Evolutionary conservation across 2,113 vertebrate genomes (phyloP).

Genomic region (Pholis gunnellus): DNA sequence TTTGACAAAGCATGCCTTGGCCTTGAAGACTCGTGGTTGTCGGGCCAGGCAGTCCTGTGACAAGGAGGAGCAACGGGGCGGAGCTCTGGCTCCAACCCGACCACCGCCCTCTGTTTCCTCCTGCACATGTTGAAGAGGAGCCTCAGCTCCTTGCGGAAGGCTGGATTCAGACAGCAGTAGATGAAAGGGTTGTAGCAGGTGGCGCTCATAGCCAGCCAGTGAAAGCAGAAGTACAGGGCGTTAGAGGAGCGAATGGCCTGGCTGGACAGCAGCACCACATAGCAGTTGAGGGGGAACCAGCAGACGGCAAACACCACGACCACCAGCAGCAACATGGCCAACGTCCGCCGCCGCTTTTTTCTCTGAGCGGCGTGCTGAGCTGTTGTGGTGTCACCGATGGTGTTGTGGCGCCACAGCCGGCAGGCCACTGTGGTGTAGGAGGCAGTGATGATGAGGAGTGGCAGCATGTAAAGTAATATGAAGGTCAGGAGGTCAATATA

Average conservation of each 20-base stretch:
- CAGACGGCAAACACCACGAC: conserved; percentile 92
- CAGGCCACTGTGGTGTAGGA: conserved; percentile 91
- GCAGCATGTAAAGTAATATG: conserved; percentile 91
- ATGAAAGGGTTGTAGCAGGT: conserved; percentile 98
- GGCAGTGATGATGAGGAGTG: conserved; percentile 90
- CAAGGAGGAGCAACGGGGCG: conserved; percentile 48
- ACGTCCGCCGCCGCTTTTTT: conserved; percentile 89
- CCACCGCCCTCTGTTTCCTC: conserved; percentile 62
- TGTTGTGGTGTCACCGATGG: conserved; percentile 90
- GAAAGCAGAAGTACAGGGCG: conserved; percentile 91
- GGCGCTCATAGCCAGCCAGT: conserved; percentile 97
- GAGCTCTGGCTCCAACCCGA: conserved; percentile 41
- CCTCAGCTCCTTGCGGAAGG: conserved; percentile 90
- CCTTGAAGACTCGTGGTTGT: conserved; percentile 51
- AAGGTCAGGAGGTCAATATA: conserved; percentile 94
- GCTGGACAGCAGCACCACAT: conserved; percentile 92
- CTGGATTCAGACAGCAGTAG: conserved; percentile 96
- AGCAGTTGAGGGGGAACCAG: conserved; percentile 98
- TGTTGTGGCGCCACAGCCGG: conserved; percentile 90
- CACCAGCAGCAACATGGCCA: conserved; percentile 95
- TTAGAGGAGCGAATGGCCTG: conserved; percentile 91
- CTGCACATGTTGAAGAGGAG: conserved; percentile 86
- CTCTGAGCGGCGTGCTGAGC: conserved; percentile 90
- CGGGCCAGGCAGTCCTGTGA: conserved; percentile 78
- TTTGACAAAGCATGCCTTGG: conserved; percentile 38